A percentile compares a stretch with the other conserved stretches of the same genome.
Conservation (phyloP, 2,113 vertebrate genomes). For the Hydrolagus affinis region DNA sequence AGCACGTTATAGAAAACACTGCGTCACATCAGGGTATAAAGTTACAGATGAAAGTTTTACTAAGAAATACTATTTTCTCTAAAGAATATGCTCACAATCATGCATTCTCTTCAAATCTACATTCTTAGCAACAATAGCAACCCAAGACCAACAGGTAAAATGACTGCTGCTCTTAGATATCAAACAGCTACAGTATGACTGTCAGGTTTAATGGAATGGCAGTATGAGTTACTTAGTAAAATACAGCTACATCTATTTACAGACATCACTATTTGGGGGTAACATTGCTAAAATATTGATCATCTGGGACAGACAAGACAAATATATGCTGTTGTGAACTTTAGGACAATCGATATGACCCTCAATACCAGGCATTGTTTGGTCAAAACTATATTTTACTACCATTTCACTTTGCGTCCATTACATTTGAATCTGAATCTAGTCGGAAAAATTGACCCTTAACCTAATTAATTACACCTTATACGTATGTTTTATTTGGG, state of each 20-base stretch:
- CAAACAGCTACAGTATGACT: background rate
- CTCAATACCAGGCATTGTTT: background rate
- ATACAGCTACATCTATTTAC: background rate
- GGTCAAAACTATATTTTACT: too few relatives aligned
- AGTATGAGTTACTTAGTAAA: background rate
- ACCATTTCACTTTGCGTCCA: conserved; percentile 2
- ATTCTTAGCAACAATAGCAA: background rate
- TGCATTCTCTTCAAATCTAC: background rate
- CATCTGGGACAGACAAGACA: background rate
- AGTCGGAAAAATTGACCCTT: background rate
- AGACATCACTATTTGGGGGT: background rate
- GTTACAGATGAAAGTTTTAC: background rate
- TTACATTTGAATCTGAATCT: background rate
- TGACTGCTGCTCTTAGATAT: background rate
- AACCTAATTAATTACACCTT: too few relatives aligned
- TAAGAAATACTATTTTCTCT: background rate
- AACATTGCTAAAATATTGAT: conserved; percentile 14
- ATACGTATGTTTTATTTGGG: too few relatives aligned
- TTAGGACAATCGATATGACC: background rate
- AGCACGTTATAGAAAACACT: too few relatives aligned
- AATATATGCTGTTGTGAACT: background rate
- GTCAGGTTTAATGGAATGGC: background rate
- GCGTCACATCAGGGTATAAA: background rate
- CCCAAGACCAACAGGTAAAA: background rate
- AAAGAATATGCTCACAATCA: background rate